Evolutionary conservation across 2,113 vertebrate genomes (phyloP).

Genomic region (Salminus brasiliensis): DNA sequence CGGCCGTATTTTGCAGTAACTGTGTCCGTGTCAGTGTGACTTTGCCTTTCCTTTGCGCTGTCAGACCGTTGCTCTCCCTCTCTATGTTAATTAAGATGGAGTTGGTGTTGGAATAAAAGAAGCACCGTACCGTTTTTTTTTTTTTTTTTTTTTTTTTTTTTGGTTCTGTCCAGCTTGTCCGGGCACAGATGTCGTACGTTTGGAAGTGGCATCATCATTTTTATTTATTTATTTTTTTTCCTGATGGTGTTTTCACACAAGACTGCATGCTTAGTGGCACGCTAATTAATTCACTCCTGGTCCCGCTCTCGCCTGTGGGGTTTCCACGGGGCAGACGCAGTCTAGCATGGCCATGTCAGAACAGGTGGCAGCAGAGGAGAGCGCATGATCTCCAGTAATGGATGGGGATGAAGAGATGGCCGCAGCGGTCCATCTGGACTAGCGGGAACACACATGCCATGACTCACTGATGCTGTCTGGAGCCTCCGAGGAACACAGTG

Average conservation of each 20-base stretch:
- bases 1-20: no score
- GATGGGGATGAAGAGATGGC: slow-evolving; percentile 47
- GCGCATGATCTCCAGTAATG: slow-evolving; percentile 53
- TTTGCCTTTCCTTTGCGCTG: not conserved
- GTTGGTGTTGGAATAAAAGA: slow-evolving; percentile 2
- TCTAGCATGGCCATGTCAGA: slow-evolving; percentile 48
- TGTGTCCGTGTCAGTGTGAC: no score
- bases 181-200: slow-evolving; percentile 42
- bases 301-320: slow-evolving; percentile 21
- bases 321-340: slow-evolving; percentile 34
- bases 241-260: slow-evolving; percentile 50
- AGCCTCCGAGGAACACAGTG: slow-evolving; percentile 37
- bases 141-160: no score
- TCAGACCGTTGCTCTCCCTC: no score
- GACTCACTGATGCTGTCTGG: slow-evolving; percentile 47
- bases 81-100: slow-evolving; percentile 24
- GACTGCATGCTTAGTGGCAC: slow-evolving; percentile 37
- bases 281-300: slow-evolving; percentile 50
- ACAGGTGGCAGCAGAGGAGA: slow-evolving; percentile 49
- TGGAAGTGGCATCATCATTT: slow-evolving; percentile 16
- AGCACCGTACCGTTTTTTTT: no score
- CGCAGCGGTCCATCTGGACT: slow-evolving; percentile 48
- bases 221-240: slow-evolving; percentile 4
- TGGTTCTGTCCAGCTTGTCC: not conserved
- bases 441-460: slow-evolving; percentile 49